These are phyloP conservation scores for Ciona savignyi DNA, from an alignment of 23 tunicate genomes.

Conservation along the genomic window DNA sequence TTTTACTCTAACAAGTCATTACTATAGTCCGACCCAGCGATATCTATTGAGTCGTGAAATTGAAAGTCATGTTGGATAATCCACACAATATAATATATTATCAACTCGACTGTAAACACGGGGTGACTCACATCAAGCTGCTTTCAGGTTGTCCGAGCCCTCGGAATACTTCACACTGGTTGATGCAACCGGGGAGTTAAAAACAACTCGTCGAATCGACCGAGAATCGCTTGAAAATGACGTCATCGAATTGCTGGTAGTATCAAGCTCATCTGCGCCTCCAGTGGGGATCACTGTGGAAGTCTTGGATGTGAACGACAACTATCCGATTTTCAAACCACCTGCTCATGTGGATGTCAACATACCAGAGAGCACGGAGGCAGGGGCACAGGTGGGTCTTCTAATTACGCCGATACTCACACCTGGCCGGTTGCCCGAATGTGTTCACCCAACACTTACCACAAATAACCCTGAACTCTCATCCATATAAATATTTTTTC, in stretches of 20 bases:
- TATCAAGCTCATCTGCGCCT: slow-evolving; percentile 14
- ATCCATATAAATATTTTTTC: too few species aligned
- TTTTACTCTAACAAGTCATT: too few species aligned
- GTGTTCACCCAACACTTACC: too few species aligned
- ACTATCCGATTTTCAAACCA: slow-evolving; percentile 48
- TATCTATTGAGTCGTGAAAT: too few species aligned
- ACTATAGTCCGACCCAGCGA: too few species aligned
- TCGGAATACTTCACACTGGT: slow-evolving; percentile 19
- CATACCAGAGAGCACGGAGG: slow-evolving; percentile 40
- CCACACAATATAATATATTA: too few species aligned
- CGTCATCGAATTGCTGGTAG: slow-evolving; percentile 27
- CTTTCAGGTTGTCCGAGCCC: slow-evolving; percentile 32
- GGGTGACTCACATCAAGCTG: too few species aligned
- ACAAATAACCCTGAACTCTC: too few species aligned
- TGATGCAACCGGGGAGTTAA: slow-evolving; percentile 41
- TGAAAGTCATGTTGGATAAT: too few species aligned
- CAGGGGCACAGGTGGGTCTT: slow-evolving; percentile 38
- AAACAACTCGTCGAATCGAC: slow-evolving; percentile 36
- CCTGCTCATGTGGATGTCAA: slow-evolving; percentile 14
- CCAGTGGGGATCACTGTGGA: slow-evolving; percentile 52
- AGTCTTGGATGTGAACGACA: slow-evolving; percentile 64
- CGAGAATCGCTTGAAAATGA: slow-evolving; percentile 46
- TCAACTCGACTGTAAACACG: too few species aligned
- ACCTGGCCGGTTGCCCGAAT: too few species aligned
- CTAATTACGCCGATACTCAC: too few species aligned